phyloP scores from a whole-genome alignment of 2,888 invertebrate species.

The Lacanobia oleracea region DNA sequence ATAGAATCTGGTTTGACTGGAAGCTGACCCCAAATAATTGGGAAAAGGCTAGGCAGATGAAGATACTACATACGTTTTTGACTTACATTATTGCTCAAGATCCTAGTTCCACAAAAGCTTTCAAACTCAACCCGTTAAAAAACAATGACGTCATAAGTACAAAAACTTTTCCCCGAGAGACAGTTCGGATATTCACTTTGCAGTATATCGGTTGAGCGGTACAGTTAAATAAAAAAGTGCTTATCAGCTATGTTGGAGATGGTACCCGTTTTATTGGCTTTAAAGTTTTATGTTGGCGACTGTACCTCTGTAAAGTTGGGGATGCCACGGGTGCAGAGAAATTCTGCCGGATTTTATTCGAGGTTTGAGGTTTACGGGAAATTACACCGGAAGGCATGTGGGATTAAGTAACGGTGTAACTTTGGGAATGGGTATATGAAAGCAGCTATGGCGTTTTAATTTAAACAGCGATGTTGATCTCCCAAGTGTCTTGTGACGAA shows the following conservation, averaged over 20 bases:
- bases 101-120: conserved; percentile 1
- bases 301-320: conserved; percentile 71
- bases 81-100: not conserved
- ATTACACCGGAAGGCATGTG: conserved; percentile 13
- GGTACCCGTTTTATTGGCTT: conserved; percentile 84
- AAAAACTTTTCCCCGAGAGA: conserved; percentile 37
- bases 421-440: not conserved
- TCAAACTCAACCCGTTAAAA: conserved; percentile 5
- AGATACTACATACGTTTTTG: no score
- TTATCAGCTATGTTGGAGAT: conserved; percentile 85
- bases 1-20: no score
- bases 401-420: not conserved
- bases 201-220: conserved; percentile 67
- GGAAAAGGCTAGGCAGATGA: no score
- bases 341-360: conserved; percentile 33
- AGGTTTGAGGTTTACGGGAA: conserved; percentile 18
- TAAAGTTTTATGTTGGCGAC: conserved; percentile 85
- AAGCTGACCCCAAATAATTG: no score
- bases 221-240: conserved; percentile 86
- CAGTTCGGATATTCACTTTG: conserved; percentile 55
- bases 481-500: no score
- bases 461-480: not conserved
- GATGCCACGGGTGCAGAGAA: conserved; percentile 58
- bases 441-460: not conserved
- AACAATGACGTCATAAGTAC: conserved; percentile 27